Evolutionary conservation across 2,888 invertebrate genomes (phyloP).

Genomic region (Plagiodera versicolora): DNA sequence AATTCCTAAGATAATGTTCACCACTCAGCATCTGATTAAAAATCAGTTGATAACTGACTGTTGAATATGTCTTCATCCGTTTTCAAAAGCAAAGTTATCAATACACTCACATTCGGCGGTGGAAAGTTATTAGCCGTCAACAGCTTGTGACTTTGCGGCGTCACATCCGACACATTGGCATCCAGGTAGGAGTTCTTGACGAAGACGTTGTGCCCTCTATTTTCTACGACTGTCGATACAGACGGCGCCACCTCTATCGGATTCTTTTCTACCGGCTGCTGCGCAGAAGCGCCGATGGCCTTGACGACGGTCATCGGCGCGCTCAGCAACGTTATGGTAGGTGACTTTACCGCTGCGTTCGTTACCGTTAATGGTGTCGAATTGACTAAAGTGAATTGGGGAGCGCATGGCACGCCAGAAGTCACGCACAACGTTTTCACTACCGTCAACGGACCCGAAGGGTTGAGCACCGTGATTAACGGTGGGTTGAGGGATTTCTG

Average conservation of each 20-base stretch:
- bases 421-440: slow-evolving; percentile 51
- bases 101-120: slow-evolving; percentile 47
- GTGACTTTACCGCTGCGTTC: slow-evolving; percentile 45
- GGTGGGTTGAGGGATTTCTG: slow-evolving; percentile 48
- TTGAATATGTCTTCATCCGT: too few species aligned
- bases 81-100: not conserved
- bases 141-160: slow-evolving; percentile 50
- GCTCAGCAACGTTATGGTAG: slow-evolving; percentile 51
- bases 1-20: too few species aligned
- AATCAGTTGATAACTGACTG: too few species aligned
- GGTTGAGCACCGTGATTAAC: slow-evolving; percentile 52
- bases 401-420: slow-evolving; percentile 45
- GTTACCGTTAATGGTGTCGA: slow-evolving; percentile 47
- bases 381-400: slow-evolving; percentile 52
- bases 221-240: slow-evolving; percentile 41
- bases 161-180: slow-evolving; percentile 38
- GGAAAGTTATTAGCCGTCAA: slow-evolving; percentile 51
- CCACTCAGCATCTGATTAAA: too few species aligned
- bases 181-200: slow-evolving; percentile 49
- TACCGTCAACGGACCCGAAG: slow-evolving; percentile 51
- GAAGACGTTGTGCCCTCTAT: slow-evolving; percentile 52
- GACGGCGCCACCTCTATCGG: slow-evolving; percentile 20
- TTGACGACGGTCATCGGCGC: slow-evolving; percentile 52
- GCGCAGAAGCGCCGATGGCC: slow-evolving; percentile 34
- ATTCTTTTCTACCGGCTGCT: slow-evolving; percentile 20